phyloP scores from a whole-genome alignment of 2,113 vertebrate species.

The Murina feae region DNA sequence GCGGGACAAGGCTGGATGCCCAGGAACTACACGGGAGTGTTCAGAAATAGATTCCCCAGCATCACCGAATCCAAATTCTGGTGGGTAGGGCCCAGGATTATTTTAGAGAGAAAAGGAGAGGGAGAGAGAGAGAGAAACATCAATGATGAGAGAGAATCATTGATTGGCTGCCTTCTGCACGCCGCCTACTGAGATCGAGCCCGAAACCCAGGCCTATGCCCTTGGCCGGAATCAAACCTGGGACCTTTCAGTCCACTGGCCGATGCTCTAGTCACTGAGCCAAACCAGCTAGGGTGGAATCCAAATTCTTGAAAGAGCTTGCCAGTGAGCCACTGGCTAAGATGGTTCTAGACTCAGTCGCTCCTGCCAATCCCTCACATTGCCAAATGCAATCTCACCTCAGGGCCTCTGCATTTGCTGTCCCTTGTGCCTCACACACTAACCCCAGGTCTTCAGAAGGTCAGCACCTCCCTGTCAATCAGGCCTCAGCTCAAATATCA shows the following conservation, averaged over 20 bases:
- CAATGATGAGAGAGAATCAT: neutral
- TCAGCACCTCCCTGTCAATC: neutral
- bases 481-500: neutral
- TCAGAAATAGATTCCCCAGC: neutral
- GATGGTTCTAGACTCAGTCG: neutral
- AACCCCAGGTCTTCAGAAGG: neutral
- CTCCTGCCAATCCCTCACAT: neutral
- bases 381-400: accelerated
- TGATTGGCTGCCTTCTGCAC: no score
- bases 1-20: neutral
- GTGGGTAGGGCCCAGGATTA: neutral
- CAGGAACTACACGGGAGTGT: neutral
- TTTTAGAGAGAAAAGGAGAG: neutral
- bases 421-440: neutral
- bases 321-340: neutral
- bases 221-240: no score
- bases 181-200: no score
- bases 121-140: neutral
- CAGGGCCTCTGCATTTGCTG: neutral
- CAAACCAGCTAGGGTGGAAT: neutral
- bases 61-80: neutral
- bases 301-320: neutral
- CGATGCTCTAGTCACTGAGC: no score
- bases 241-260: no score
- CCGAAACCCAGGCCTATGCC: no score